Evolutionary conservation across 1,140 invertebrate species (phyloP).

Genomic region (Coptotermes formosanus): DNA sequence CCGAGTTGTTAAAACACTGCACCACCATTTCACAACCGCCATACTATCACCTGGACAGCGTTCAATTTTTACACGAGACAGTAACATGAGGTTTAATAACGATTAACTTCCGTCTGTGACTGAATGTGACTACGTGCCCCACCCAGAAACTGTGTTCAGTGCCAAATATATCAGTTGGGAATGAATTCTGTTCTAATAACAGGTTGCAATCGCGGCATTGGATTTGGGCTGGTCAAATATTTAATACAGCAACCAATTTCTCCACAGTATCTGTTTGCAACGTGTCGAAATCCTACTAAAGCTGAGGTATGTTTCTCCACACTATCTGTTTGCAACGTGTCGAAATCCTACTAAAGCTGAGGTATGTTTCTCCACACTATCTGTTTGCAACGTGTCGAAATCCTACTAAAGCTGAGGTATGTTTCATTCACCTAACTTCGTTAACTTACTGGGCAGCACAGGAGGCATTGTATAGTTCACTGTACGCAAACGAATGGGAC

Average conservation of each 20-base stretch:
- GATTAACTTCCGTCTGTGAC: no score
- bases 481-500: not conserved
- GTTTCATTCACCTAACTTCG: constrained; percentile 20
- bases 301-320: constrained; percentile 56
- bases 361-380: constrained; percentile 53
- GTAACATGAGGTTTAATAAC: no score
- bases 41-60: not conserved
- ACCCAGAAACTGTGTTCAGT: not conserved
- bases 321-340: constrained; percentile 72
- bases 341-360: constrained; percentile 62
- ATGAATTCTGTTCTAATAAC: constrained; percentile 84
- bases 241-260: constrained; percentile 51
- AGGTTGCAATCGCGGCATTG: constrained; percentile 84
- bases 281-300: constrained; percentile 65
- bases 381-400: constrained; percentile 75
- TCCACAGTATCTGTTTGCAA: constrained; percentile 67
- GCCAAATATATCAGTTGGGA: not conserved
- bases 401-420: constrained; percentile 61
- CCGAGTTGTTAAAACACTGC: not conserved
- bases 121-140: no score
- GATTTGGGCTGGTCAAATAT: constrained; percentile 78
- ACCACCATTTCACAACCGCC: not conserved
- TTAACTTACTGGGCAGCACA: not conserved
- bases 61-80: not conserved
- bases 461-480: not conserved